Base-by-base conservation (phyloP, 2,888 invertebrate genomes). In the Sphinx pinastri region DNA sequence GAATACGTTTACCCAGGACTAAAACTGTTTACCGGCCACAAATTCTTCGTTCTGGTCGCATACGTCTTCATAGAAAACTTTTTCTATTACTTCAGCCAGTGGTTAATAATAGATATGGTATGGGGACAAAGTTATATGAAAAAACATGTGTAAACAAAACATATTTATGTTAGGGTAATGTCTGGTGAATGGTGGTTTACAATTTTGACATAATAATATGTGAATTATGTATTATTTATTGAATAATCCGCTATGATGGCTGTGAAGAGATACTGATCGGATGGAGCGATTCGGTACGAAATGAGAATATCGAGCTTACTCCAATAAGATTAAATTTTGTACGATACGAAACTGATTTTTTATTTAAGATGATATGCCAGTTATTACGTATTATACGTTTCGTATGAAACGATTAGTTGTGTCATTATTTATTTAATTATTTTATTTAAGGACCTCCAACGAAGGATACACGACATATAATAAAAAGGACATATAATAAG, bases 1-100 rank as follows among this genome's bases (percentile, higher is more conserved):
- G 86, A 86, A 74, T 87, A 85, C 70, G 76, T 92, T 8, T 92
- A 92, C 71, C 92, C 92, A 14, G 80, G 85, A 0, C 74, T 92
- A 0, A 86, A 81, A 73, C 66, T 75, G 4, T 84, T 86, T 54
- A 82, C 81, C 10, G 77, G 79, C 0, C 70, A 77, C 7, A 85
- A 88, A 69, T 74, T 87, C 0, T 70, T 81, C 0, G 16, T 85
- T 19, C 73, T 91, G 19, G 67, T 81, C 6, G 51, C 81, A 0
- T 90, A 87, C 67, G 75, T 82, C 11, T 84, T 84, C 16, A 71
- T 86, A 5, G 88, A 88, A 74, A 84, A 86, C 73, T 79, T 88
- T 6, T 90, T 92, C 52, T 91, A 88, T 72, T 90, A 88, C 70
- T 85, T 82, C 0, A 81, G 84, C 13, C 92, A 92, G 73, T 93